Percentiles rank a stretch among this genome's conserved stretches.
phyloP scores from a whole-genome alignment of 2,113 vertebrate species.

The Lophotis ruficrista region DNA sequence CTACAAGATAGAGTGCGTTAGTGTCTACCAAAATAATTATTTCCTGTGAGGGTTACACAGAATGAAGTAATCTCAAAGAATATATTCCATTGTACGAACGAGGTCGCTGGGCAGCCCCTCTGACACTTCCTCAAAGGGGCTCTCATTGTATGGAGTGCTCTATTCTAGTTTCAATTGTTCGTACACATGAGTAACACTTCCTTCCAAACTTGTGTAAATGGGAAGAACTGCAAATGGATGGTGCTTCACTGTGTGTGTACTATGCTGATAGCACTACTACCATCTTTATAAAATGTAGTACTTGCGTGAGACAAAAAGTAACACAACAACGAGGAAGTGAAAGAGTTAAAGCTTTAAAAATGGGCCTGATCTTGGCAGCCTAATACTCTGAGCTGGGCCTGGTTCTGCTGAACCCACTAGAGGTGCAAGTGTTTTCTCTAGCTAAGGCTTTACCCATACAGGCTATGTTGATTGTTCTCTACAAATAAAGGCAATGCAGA shows the following conservation, averaged over 20 bases:
- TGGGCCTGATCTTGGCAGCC: background rate
- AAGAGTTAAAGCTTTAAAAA: background rate
- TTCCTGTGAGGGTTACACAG: conserved; percentile 63
- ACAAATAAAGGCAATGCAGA: background rate
- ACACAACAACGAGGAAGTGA: background rate
- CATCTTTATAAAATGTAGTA: background rate
- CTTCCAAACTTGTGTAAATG: background rate
- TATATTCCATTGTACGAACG: conserved; percentile 55
- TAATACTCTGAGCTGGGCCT: background rate
- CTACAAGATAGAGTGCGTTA: conserved; percentile 61
- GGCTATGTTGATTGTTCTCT: background rate
- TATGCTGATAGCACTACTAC: background rate
- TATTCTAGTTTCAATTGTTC: conserved; percentile 16
- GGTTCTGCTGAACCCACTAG: background rate
- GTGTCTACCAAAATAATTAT: conserved; percentile 75
- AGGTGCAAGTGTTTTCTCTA: background rate
- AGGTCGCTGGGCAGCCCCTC: background rate
- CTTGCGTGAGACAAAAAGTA: background rate
- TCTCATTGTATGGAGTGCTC: background rate
- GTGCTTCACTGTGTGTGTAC: background rate
- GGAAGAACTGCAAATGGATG: background rate
- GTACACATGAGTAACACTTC: conserved; percentile 31
- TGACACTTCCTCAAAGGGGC: conserved; percentile 37
- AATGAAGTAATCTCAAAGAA: conserved; percentile 72
- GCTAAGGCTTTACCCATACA: background rate